Conservation (phyloP, 2,888 invertebrate genomes). For the Malthinus seriepunctatus region DNA sequence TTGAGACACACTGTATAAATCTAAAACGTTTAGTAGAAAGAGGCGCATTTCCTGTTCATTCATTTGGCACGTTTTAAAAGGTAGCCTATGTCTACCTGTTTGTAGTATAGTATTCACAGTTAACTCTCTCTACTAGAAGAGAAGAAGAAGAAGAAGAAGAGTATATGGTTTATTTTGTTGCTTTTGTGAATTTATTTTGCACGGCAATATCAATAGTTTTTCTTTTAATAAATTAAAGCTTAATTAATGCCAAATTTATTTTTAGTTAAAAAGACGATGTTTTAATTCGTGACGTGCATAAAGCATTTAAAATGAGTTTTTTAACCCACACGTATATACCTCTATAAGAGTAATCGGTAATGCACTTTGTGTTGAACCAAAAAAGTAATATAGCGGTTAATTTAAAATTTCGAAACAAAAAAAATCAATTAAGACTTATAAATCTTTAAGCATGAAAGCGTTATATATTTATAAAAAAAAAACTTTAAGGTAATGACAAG, state of each 20-base stretch:
- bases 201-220: too few species aligned
- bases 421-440: slow-evolving; percentile 4
- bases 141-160: not conserved
- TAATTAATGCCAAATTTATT: too few species aligned
- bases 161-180: too few species aligned
- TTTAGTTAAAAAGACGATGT: too few species aligned
- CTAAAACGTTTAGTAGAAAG: slow-evolving; percentile 1
- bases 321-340: too few species aligned
- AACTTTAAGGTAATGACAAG: slow-evolving; percentile 26
- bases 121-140: not conserved
- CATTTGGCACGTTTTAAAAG: slow-evolving; percentile 28
- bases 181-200: too few species aligned
- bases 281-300: too few species aligned
- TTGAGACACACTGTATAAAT: slow-evolving; percentile 3
- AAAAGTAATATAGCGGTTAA: too few species aligned
- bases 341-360: too few species aligned
- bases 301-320: too few species aligned
- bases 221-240: too few species aligned
- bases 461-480: slow-evolving; percentile 6
- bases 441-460: slow-evolving; percentile 7
- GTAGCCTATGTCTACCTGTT: slow-evolving; percentile 4
- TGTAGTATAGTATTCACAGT: not conserved
- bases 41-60: slow-evolving; percentile 32
- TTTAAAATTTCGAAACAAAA: not conserved
- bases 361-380: too few species aligned